Conservation (phyloP, 2,888 invertebrate species). For the Hirtodrosophila confusa region DNA sequence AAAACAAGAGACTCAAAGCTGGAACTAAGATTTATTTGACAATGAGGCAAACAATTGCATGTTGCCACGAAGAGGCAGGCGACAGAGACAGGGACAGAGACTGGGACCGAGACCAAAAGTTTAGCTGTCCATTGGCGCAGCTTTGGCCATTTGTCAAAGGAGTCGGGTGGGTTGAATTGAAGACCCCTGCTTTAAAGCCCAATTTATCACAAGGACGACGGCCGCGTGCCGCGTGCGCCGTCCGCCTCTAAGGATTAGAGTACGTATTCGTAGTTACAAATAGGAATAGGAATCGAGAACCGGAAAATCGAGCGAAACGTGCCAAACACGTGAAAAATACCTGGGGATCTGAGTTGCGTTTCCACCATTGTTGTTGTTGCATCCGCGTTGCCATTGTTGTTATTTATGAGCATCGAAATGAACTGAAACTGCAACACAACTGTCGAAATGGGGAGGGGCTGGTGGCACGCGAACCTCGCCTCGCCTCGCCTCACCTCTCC, state of each 20-base stretch:
- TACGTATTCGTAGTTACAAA: slow-evolving; percentile 27
- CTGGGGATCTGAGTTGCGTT: slow-evolving; percentile 67
- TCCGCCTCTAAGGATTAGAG: slow-evolving; percentile 53
- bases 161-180: slow-evolving; percentile 35
- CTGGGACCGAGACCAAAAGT: slow-evolving; percentile 25
- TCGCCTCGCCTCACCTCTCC: slow-evolving; percentile 10
- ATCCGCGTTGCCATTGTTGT: slow-evolving; percentile 56
- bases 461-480: slow-evolving; percentile 59
- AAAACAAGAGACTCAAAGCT: slow-evolving; percentile 59
- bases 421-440: slow-evolving; percentile 57
- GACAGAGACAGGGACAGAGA: slow-evolving; percentile 5
- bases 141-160: slow-evolving; percentile 68
- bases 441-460: slow-evolving; percentile 34
- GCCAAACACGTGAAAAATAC: slow-evolving; percentile 82
- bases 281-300: slow-evolving; percentile 60
- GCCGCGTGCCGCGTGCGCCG: slow-evolving; percentile 62
- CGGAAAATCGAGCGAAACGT: slow-evolving; percentile 81
- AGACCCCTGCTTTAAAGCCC: slow-evolving; percentile 68
- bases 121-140: slow-evolving; percentile 62
- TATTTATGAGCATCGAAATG: slow-evolving; percentile 78
- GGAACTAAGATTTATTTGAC: slow-evolving; percentile 72
- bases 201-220: slow-evolving; percentile 72
- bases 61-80: slow-evolving; percentile 21
- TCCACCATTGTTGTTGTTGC: slow-evolving; percentile 35
- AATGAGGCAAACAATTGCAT: slow-evolving; percentile 66